Conservation (phyloP, 2,797 vertebrate genomes). For the Tapirus indicus region DNA sequence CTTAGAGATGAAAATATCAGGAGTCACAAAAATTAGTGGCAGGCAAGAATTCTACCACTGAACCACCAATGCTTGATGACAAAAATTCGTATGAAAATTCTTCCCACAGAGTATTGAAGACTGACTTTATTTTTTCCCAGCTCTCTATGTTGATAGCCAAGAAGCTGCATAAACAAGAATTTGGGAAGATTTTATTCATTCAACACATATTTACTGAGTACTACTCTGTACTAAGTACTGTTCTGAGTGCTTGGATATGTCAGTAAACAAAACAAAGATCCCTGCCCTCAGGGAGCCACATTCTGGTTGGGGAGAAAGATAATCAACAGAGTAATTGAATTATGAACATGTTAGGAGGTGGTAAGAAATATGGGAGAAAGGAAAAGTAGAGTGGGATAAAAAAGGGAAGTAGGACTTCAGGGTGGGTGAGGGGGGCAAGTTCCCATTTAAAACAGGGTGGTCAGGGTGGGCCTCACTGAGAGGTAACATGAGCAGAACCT, state of each 20-base stretch:
- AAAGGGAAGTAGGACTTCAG: background rate
- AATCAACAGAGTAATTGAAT: background rate
- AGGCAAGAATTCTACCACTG: too few species aligned
- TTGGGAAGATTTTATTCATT: background rate
- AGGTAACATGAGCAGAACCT: background rate
- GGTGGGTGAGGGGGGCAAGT: background rate
- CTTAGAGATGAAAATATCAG: constrained; percentile 12
- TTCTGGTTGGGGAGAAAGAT: background rate
- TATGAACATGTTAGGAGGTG: background rate
- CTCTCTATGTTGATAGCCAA: background rate
- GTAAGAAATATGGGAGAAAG: background rate
- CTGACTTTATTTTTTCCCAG: background rate
- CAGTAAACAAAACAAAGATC: background rate
- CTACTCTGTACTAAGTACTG: background rate
- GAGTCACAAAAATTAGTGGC: background rate
- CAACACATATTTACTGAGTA: background rate
- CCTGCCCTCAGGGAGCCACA: background rate
- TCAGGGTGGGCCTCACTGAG: background rate
- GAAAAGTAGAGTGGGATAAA: constrained; percentile 11
- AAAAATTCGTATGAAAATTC: constrained; percentile 36
- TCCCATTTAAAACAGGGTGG: background rate
- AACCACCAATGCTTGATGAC: too few species aligned
- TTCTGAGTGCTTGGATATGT: background rate
- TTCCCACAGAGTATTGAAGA: background rate
- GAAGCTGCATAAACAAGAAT: constrained; percentile 11